These are phyloP conservation scores for Polia nebulosa DNA, from an alignment of 2,888 invertebrate species.

Conservation along the genomic window DNA sequence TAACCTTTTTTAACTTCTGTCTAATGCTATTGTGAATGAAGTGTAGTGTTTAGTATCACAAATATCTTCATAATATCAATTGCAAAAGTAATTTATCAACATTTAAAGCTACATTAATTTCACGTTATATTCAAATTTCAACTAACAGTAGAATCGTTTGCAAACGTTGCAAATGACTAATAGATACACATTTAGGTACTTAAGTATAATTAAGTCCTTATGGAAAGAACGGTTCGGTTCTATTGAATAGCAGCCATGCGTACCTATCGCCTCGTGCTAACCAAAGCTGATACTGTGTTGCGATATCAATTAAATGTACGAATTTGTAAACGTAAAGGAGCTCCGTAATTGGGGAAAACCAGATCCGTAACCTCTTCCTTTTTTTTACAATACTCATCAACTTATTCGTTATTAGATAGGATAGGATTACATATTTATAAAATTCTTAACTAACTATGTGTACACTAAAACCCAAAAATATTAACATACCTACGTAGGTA, in stretches of 20 bases:
- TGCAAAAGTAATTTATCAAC: neutral
- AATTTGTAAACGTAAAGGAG: slow-evolving; percentile 1
- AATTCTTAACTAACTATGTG: too few relatives aligned
- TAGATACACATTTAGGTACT: slow-evolving; percentile 1
- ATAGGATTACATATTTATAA: too few relatives aligned
- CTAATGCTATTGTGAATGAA: too few relatives aligned
- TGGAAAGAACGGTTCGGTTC: slow-evolving; percentile 1
- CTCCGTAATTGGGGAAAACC: neutral
- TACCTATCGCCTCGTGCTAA: neutral
- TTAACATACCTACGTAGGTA: too few relatives aligned
- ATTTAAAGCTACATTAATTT: neutral
- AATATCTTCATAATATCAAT: neutral
- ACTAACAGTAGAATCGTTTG: neutral
- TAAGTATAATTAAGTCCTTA: slow-evolving; percentile 14
- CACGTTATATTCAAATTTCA: neutral
- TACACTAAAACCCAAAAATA: too few relatives aligned
- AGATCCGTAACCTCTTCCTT: neutral
- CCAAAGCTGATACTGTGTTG: neutral
- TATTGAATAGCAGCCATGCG: slow-evolving; percentile 9
- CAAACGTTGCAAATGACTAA: neutral
- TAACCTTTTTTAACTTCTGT: too few relatives aligned
- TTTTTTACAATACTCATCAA: too few relatives aligned
- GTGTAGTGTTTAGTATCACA: neutral
- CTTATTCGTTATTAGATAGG: too few relatives aligned
- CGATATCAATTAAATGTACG: slow-evolving; percentile 6